Evolutionary conservation across 2,797 vertebrate genomes (phyloP).

Genomic region (Pachyuromys duprasi): DNA sequence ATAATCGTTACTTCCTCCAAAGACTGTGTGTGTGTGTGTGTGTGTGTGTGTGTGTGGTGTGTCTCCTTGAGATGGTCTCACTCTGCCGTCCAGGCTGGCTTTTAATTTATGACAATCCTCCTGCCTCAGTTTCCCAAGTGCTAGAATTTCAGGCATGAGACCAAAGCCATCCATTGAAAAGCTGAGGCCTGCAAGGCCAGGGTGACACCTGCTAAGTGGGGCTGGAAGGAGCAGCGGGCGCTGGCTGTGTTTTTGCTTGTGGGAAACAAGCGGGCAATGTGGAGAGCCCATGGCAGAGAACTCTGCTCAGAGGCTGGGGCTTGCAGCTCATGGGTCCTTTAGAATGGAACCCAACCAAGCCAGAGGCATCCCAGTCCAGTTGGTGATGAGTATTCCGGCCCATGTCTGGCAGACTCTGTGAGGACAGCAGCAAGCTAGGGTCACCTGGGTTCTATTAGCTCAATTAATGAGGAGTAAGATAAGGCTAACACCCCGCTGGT

Average conservation of each 20-base stretch:
- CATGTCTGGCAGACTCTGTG: slow-evolving; percentile 91
- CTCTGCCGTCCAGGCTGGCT: not conserved
- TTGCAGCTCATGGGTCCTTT: not conserved
- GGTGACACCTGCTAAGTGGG: not conserved
- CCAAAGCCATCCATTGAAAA: not conserved
- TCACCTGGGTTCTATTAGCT: slow-evolving; percentile 96
- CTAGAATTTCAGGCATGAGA: not conserved
- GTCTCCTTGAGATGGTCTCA: not conserved
- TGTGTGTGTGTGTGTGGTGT: not conserved
- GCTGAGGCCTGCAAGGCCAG: not conserved
- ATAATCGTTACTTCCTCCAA: not conserved
- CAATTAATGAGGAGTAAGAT: slow-evolving; percentile 99
- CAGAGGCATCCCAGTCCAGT: slow-evolving; percentile 72
- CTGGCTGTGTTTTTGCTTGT: rapidly evolving
- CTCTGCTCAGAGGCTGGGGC: not conserved
- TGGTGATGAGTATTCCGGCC: slow-evolving; percentile 92
- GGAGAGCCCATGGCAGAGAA: rapidly evolving
- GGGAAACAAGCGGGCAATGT: rapidly evolving
- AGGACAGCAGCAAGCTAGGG: slow-evolving; percentile 90
- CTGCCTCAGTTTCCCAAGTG: not conserved
- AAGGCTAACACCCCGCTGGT: slow-evolving; percentile 93
- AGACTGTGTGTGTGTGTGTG: not conserved
- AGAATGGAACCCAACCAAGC: slow-evolving; percentile 58
- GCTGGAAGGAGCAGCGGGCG: rapidly evolving
- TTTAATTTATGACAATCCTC: not conserved